Percentiles rank a stretch among this genome's conserved stretches.
Evolutionary conservation across 1,140 invertebrate species (phyloP).

Genomic region (Drosophila nikananu): DNA sequence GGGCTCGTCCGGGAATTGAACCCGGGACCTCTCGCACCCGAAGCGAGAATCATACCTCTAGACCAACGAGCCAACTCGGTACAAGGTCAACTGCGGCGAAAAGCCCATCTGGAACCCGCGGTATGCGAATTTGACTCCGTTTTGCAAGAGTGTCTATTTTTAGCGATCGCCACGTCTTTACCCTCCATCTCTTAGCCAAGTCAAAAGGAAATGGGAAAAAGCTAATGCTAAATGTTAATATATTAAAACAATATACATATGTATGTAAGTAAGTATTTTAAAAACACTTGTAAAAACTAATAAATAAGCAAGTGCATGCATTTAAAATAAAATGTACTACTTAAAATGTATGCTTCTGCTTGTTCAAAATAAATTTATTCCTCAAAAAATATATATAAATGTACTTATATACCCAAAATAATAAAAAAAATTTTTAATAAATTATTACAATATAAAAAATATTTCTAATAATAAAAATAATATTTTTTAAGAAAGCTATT

Average conservation of each 20-base stretch:
- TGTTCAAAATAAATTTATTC: too few relatives aligned
- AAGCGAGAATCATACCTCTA: constrained; percentile 87
- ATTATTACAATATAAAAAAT: background rate
- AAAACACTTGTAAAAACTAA: background rate
- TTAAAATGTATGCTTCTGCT: too few relatives aligned
- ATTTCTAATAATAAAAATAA: background rate
- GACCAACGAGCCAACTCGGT: constrained; percentile 68
- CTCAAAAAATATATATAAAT: too few relatives aligned
- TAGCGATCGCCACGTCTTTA: background rate
- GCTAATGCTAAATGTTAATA: background rate
- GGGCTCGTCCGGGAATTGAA: constrained; percentile 93
- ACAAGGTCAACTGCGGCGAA: background rate
- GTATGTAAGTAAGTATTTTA: too few relatives aligned
- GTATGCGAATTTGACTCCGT: background rate
- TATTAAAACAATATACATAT: background rate
- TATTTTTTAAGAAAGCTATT: too few relatives aligned
- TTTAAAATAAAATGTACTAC: too few relatives aligned
- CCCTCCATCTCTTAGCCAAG: background rate
- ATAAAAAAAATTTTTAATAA: too few relatives aligned
- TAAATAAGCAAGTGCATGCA: background rate
- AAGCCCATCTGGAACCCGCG: background rate
- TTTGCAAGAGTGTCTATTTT: background rate
- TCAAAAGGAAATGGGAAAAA: background rate
- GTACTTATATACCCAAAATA: too few relatives aligned
- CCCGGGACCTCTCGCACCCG: constrained; percentile 93